Evolutionary conservation across 2,888 invertebrate species (phyloP).

Genomic region (Exocentrus adspersus): DNA sequence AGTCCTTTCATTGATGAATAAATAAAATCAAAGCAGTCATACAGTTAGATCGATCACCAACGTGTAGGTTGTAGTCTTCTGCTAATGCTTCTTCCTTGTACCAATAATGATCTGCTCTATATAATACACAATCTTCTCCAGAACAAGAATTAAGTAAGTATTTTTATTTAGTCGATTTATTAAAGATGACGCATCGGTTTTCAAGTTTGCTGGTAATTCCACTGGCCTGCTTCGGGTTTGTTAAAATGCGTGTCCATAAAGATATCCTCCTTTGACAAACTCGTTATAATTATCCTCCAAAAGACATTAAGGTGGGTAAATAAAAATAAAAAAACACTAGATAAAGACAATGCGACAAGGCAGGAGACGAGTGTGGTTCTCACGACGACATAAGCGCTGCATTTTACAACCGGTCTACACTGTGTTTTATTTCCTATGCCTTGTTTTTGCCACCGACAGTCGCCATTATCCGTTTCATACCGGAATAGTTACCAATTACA

Average conservation of each 20-base stretch:
- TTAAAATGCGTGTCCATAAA: conserved; percentile 13
- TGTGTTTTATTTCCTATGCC: conserved; percentile 54
- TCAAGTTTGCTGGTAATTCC: not conserved
- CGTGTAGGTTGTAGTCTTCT: too few species aligned
- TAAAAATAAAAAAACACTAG: conserved; percentile 31
- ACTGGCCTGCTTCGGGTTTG: conserved; percentile 9
- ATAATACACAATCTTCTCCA: too few species aligned
- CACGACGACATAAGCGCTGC: conserved; percentile 49
- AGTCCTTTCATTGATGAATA: too few species aligned
- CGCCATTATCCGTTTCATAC: conserved; percentile 55
- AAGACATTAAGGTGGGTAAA: conserved; percentile 27
- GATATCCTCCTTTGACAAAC: conserved; percentile 23
- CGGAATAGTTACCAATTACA: conserved; percentile 58
- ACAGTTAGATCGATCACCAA: too few species aligned
- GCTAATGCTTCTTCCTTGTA: too few species aligned
- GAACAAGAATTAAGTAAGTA: too few species aligned
- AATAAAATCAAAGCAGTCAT: too few species aligned
- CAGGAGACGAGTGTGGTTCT: conserved; percentile 48
- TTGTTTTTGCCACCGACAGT: conserved; percentile 54
- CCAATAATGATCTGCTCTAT: too few species aligned
- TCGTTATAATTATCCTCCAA: conserved; percentile 38
- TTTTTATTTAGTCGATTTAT: too few species aligned
- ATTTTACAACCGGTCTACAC: conserved; percentile 45
- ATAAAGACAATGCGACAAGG: conserved; percentile 42
- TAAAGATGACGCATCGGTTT: too few species aligned